phyloP scores from a whole-genome alignment of 2,888 invertebrate species.

The Arrhopalites spinosus region DNA sequence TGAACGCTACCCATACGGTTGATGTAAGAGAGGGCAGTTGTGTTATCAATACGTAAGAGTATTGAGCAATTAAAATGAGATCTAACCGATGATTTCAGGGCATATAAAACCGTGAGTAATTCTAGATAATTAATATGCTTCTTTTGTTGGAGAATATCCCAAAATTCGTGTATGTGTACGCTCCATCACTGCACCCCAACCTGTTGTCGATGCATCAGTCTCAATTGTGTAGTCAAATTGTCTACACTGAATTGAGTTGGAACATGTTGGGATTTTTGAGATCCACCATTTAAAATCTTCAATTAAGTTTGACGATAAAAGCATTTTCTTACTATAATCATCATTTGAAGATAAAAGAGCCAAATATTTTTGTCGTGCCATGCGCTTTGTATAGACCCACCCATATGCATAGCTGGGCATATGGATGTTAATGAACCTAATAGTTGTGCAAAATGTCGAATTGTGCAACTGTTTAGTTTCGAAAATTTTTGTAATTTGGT shows the following conservation, averaged over 20 bases:
- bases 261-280: not conserved
- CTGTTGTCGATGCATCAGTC: conserved; percentile 33
- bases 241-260: not conserved
- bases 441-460: not conserved
- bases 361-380: conserved; percentile 31
- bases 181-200: conserved; percentile 31
- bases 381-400: conserved; percentile 21
- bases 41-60: conserved; percentile 34
- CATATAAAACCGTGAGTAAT: conserved; percentile 27
- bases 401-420: conserved; percentile 34
- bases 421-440: conserved; percentile 28
- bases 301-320: not conserved
- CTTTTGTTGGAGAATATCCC: not conserved
- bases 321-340: not conserved
- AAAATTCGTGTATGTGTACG: not conserved
- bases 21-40: conserved; percentile 35
- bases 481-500: not conserved
- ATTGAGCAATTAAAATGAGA: not conserved
- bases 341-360: not conserved
- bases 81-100: not conserved
- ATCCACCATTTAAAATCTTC: conserved; percentile 17
- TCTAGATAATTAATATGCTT: conserved; percentile 17
- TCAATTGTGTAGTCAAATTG: conserved; percentile 4
- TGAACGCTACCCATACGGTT: conserved; percentile 30
- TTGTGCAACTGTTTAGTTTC: not conserved